A percentile compares a stretch with the other conserved stretches of the same genome.
Evolutionary conservation across 2,888 invertebrate species (phyloP).

Genomic region (Didymodactylos carnosus): DNA sequence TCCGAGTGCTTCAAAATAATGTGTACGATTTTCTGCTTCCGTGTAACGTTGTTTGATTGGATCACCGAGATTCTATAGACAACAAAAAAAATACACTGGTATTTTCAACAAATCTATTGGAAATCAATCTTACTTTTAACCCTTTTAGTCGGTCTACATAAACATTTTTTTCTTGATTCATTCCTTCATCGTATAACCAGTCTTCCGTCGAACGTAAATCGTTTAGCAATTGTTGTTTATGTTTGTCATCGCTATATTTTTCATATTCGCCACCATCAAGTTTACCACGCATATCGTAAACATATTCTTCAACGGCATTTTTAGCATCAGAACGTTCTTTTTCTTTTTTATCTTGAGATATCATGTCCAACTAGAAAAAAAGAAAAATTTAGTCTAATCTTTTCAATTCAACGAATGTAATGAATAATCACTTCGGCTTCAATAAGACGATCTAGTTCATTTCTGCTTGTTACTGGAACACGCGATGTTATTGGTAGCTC

Average conservation of each 20-base stretch:
- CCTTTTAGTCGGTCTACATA: slow-evolving; percentile 41
- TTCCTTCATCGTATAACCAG: slow-evolving; percentile 92
- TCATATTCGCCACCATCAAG: slow-evolving; percentile 49
- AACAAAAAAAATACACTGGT: neutral
- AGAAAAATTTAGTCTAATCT: neutral
- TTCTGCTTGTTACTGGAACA: slow-evolving; percentile 50
- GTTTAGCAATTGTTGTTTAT: slow-evolving; percentile 14
- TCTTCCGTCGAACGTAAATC: slow-evolving; percentile 66
- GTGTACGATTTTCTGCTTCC: slow-evolving; percentile 59
- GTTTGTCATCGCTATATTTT: slow-evolving; percentile 48
- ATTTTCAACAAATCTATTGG: neutral
- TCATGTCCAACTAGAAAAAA: slow-evolving; percentile 38
- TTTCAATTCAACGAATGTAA: slow-evolving; percentile 11
- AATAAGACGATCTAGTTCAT: slow-evolving; percentile 50
- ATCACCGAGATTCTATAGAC: slow-evolving; percentile 52
- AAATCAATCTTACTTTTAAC: slow-evolving; percentile 36
- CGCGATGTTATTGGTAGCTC: slow-evolving; percentile 63
- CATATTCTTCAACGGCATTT: slow-evolving; percentile 90
- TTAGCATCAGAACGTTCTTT: slow-evolving; percentile 83
- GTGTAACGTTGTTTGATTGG: slow-evolving; percentile 62
- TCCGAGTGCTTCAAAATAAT: slow-evolving; percentile 59
- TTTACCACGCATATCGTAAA: slow-evolving; percentile 81
- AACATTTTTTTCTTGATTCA: slow-evolving; percentile 61
- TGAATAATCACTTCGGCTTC: slow-evolving; percentile 52
- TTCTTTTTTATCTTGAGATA: slow-evolving; percentile 60